Evolutionary conservation across 2,113 vertebrate species (phyloP).

Genomic region (Chitala chitala): DNA sequence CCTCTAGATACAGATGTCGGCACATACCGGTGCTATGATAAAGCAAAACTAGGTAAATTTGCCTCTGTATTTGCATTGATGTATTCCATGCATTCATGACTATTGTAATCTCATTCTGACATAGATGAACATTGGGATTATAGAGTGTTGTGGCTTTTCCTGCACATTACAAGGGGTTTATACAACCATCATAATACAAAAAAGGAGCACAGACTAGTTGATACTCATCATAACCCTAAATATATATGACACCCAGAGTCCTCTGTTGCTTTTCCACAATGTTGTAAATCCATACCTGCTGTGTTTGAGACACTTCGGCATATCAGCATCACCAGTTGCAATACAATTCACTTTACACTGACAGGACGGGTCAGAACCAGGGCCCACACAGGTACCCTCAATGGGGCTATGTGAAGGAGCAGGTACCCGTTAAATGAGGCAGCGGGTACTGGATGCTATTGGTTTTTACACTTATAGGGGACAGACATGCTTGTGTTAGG

Average conservation of each 20-base stretch:
- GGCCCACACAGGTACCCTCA: no score
- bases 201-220: background rate
- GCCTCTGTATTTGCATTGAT: conserved; percentile 30
- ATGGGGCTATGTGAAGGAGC: no score
- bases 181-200: background rate
- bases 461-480: no score
- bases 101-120: conserved; percentile 12
- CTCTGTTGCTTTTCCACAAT: background rate
- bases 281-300: background rate
- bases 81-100: conserved; percentile 14
- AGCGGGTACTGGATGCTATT: no score
- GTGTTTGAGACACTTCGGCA: no score
- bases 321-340: no score
- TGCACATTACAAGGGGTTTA: conserved; percentile 17
- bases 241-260: background rate
- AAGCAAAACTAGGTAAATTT: conserved; percentile 82
- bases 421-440: no score
- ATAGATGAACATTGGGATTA: conserved; percentile 14
- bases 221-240: background rate
- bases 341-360: no score
- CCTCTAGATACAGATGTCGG: conserved; percentile 84
- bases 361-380: no score
- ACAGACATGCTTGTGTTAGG: no score
- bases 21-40: conserved; percentile 82
- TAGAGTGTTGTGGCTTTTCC: background rate